Base-by-base conservation (phyloP, 2,888 invertebrate genomes). In the Unio pictorum region DNA sequence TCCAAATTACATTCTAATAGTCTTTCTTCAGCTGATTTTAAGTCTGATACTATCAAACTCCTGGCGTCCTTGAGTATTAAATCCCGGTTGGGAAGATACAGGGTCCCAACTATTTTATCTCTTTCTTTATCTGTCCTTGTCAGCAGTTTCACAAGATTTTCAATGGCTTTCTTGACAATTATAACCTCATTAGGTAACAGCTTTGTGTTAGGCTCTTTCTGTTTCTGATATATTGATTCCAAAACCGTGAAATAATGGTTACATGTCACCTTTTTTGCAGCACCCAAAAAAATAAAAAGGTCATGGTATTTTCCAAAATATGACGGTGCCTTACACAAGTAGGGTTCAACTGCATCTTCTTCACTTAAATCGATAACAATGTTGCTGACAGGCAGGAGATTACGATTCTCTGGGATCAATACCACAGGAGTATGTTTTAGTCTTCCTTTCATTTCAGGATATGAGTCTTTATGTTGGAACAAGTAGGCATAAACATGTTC, bases 371-470 rank as follows among this genome's bases (percentile, higher is more conserved):
- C 34, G 5, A 34, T 65, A n/a, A 81, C 79, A 11, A 82, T 77
- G 28, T 72, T 66, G 1, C 61, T 67, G 26, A 83, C 69, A 55
- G 61, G 55, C 15, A 77, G 75, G 45, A 81, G 59, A 6, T 56
- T 28, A 4, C 34, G 58, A 45, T 73, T 69, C 23, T 70, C 73
- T 28, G 63, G 68, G n/a, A 72, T 66, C 26, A 66, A 70, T n/a
- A 76, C 59, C 0, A 64, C 57, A 34, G 68, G 69, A 23, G 60
- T 55, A 8, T 62, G 7, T 23, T 20, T 7, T 15, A 76, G 57
- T 15, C 58, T 45, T 23, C 56, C 15, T 28, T 64, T 6, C 26
- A 7, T 26, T 6, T 30, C 55, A 18, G 63, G 34, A 34, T 34
- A 3, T 5, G 3, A 4, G 6, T 34, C 34, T 34, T 34, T 34